phyloP scores from a whole-genome alignment of 1,140 invertebrate genomes.

The Drosophila paulistorum region DNA sequence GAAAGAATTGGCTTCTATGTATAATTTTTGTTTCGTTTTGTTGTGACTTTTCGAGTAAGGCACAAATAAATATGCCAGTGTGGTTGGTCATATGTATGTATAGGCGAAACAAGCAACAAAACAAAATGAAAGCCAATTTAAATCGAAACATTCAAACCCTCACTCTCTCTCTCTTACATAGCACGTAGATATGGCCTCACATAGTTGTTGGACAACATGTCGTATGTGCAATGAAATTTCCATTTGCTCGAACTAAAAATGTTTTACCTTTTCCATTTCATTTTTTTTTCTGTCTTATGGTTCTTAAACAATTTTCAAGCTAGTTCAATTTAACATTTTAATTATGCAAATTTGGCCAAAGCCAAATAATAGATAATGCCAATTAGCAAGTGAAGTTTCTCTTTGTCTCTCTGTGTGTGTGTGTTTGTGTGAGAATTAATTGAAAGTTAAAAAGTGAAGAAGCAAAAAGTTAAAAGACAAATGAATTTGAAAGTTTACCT shows the following conservation, averaged over 20 bases:
- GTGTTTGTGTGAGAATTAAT: slow-evolving; percentile 33
- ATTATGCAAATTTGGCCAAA: slow-evolving; percentile 48
- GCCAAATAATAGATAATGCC: slow-evolving; percentile 48
- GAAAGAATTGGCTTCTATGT: slow-evolving; percentile 11
- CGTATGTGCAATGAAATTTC: slow-evolving; percentile 54
- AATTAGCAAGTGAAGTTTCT: slow-evolving; percentile 30
- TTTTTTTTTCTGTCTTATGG: slow-evolving; percentile 16
- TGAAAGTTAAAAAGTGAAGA: slow-evolving; percentile 18
- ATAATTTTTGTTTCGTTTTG: slow-evolving; percentile 10
- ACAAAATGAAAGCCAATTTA: slow-evolving; percentile 44
- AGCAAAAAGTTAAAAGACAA: slow-evolving; percentile 17
- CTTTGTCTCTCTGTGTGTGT: background rate
- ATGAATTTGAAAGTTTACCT: slow-evolving; percentile 44
- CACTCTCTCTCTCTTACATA: background rate
- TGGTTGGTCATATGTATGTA: slow-evolving; percentile 13
- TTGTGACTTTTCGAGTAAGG: slow-evolving; percentile 3
- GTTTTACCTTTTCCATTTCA: background rate
- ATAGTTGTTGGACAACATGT: slow-evolving; percentile 32
- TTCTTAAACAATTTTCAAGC: slow-evolving; percentile 23
- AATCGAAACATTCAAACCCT: slow-evolving; percentile 33
- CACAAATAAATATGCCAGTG: slow-evolving; percentile 31
- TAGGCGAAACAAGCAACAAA: background rate
- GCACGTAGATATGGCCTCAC: slow-evolving; percentile 25
- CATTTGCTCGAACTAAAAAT: slow-evolving; percentile 49
- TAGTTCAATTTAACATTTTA: slow-evolving; percentile 44